Evolutionary conservation across 2,888 invertebrate genomes (phyloP).

Genomic region (Hydroisotoma schaefferi): DNA sequence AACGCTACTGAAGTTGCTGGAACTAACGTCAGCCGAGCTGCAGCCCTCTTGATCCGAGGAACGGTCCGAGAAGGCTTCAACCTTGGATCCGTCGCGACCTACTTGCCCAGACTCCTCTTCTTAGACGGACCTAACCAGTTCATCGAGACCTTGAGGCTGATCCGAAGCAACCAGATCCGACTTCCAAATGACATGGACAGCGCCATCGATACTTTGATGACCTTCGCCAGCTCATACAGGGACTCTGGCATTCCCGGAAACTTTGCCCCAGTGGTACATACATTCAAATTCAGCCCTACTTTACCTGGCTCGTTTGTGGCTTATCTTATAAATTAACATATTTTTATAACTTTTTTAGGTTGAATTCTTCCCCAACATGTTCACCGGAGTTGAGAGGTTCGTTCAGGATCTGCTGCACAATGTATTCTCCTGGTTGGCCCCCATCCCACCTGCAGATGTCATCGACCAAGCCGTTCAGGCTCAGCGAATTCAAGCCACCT

Average conservation of each 20-base stretch:
- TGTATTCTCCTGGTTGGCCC: slow-evolving; percentile 24
- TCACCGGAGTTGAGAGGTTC: slow-evolving; percentile 33
- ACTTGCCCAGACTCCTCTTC: slow-evolving; percentile 43
- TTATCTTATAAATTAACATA: no score
- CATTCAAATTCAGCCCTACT: no score
- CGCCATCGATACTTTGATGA: slow-evolving; percentile 43
- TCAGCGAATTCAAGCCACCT: neutral
- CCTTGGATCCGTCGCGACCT: slow-evolving; percentile 24
- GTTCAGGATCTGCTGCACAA: slow-evolving; percentile 16
- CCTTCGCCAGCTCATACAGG: slow-evolving; percentile 34
- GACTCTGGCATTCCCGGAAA: slow-evolving; percentile 37
- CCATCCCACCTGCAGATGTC: slow-evolving; percentile 14
- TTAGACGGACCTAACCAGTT: slow-evolving; percentile 46
- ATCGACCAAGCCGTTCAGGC: neutral
- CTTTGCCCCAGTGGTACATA: slow-evolving; percentile 33
- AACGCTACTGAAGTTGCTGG: slow-evolving; percentile 38
- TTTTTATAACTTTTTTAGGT: no score
- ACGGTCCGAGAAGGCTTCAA: slow-evolving; percentile 21
- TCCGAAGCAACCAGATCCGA: slow-evolving; percentile 42
- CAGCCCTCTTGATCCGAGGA: slow-evolving; percentile 36
- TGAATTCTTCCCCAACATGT: slow-evolving; percentile 40
- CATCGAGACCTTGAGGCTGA: slow-evolving; percentile 38
- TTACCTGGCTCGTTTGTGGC: no score
- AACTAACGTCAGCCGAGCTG: slow-evolving; percentile 37
- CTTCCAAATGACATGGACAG: slow-evolving; percentile 39